Evolutionary conservation across 1,140 invertebrate species (phyloP).

Genomic region (Caenorhabditis brenneri): DNA sequence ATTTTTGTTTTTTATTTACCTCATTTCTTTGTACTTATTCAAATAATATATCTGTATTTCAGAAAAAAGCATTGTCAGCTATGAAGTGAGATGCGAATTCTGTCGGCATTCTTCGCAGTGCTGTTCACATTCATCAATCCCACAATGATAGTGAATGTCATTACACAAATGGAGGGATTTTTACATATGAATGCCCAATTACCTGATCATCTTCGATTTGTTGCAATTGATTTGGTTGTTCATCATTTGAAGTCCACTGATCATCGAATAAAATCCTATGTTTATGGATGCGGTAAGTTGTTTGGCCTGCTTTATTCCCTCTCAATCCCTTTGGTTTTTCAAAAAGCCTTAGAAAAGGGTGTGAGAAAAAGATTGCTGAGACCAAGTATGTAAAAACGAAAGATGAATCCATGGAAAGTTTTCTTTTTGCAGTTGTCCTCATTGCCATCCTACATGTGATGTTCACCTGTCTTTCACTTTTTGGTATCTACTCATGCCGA

Average conservation of each 20-base stretch:
- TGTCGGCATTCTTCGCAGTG: conserved; percentile 55
- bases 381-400: neutral
- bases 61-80: neutral
- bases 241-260: conserved; percentile 16
- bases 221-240: neutral
- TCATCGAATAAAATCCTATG: conserved; percentile 23
- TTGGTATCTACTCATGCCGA: conserved; percentile 53
- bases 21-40: neutral
- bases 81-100: conserved; percentile 51
- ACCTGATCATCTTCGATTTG: conserved; percentile 4
- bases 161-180: conserved; percentile 37
- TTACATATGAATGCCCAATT: neutral
- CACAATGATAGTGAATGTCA: conserved; percentile 52
- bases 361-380: neutral
- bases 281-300: conserved; percentile 19
- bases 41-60: neutral
- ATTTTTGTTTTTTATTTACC: neutral
- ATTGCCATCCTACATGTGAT: conserved; percentile 43
- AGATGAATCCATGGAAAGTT: neutral
- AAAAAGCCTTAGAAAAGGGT: too few species aligned
- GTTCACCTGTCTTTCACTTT: conserved; percentile 50
- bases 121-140: conserved; percentile 56
- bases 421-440: conserved; percentile 33
- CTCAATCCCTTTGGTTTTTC: neutral
- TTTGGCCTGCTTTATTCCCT: neutral